A percentile compares a stretch with the other conserved stretches of the same genome.
These are phyloP conservation scores for Copidosoma floridanum DNA, from an alignment of 1,140 invertebrate genomes.

Conservation along the genomic window DNA sequence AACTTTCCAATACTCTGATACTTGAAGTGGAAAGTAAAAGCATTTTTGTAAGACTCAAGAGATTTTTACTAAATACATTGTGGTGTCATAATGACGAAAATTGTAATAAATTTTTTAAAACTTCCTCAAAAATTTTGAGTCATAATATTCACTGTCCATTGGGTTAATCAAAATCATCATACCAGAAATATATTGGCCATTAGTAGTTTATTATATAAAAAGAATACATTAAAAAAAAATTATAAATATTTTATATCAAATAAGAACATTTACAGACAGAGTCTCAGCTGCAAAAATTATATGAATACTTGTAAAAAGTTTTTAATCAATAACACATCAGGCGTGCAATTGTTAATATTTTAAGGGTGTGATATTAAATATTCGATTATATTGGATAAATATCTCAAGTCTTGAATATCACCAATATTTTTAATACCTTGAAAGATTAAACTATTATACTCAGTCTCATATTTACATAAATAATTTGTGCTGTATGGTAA, in stretches of 20 bases:
- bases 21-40: too few species aligned
- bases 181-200: too few species aligned
- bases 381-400: too few species aligned
- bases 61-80: conserved; percentile 10
- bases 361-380: too few species aligned
- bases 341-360: too few species aligned
- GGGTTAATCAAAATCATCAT: too few species aligned
- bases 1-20: too few species aligned
- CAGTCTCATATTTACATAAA: conserved; percentile 22
- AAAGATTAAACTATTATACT: conserved; percentile 21
- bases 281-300: too few species aligned
- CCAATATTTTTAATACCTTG: too few species aligned
- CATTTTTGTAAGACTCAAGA: too few species aligned
- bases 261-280: conserved; percentile 3
- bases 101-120: conserved; percentile 2
- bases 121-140: not conserved
- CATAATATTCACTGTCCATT: not conserved
- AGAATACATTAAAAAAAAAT: conserved; percentile 5
- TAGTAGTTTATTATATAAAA: not conserved
- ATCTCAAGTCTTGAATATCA: too few species aligned
- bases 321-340: too few species aligned
- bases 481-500: conserved; percentile 17
- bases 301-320: not conserved
- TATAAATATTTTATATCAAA: conserved; percentile 13
- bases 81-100: conserved; percentile 12